Conservation (phyloP, 92 coral and sea anemone species). For the Muricea muricata region DNA sequence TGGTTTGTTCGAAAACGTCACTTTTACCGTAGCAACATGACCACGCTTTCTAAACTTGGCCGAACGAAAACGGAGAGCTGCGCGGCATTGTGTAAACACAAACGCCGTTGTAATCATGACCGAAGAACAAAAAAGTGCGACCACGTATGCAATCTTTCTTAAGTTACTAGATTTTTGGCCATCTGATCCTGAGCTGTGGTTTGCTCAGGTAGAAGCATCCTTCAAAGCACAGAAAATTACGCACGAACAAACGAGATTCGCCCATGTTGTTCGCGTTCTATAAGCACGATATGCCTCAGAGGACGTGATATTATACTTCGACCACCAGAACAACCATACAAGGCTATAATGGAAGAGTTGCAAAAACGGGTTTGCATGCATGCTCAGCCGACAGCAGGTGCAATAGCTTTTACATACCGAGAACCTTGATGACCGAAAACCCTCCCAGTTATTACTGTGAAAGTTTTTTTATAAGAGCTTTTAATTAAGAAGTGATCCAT, state of each 20-base stretch:
- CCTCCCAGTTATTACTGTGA: constrained; percentile 27
- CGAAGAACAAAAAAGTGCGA: no score
- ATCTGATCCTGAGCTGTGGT: constrained; percentile 34
- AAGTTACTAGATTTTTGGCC: constrained; percentile 36
- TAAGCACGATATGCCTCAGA: constrained; percentile 32
- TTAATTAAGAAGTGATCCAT: no score
- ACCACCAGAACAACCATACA: constrained; percentile 27
- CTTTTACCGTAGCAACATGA: no score
- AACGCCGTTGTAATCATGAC: no score
- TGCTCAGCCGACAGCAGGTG: constrained; percentile 6
- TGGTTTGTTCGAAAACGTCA: no score
- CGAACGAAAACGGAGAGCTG: no score
- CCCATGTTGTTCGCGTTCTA: constrained; percentile 29
- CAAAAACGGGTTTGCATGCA: constrained; percentile 22
- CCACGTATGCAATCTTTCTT: constrained; percentile 19
- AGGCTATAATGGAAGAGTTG: constrained; percentile 6
- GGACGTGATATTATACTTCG: constrained; percentile 13
- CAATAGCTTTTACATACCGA: constrained; percentile 32
- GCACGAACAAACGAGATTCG: constrained; percentile 60
- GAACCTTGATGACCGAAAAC: constrained; percentile 14
- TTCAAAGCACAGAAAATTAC: constrained; percentile 59
- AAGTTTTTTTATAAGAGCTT: no score
- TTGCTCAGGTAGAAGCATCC: constrained; percentile 41
- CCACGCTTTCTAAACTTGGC: no score
- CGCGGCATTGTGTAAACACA: no score